Evolutionary conservation across 2,797 vertebrate genomes (phyloP).

Genomic region (Loris lydekkerianus): DNA sequence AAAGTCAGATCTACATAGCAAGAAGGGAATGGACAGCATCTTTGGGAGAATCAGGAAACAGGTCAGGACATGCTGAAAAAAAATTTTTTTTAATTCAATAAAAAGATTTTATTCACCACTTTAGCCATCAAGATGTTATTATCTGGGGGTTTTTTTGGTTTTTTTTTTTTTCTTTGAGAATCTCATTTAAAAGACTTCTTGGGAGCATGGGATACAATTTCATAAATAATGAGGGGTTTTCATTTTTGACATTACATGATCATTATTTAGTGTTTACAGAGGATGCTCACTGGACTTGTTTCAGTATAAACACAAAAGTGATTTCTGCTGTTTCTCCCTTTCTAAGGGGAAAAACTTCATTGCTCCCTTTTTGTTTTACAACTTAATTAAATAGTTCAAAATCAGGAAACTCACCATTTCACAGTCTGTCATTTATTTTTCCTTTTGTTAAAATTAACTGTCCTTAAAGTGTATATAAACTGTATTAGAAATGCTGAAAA

Average conservation of each 20-base stretch:
- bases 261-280: conserved; percentile 76
- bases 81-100: not conserved
- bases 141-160: too few species aligned
- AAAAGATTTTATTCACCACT: too few species aligned
- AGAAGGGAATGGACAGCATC: conserved; percentile 85
- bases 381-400: conserved; percentile 68
- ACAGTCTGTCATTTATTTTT: conserved; percentile 37
- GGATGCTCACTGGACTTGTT: conserved; percentile 55
- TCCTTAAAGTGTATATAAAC: too few species aligned
- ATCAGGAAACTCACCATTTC: conserved; percentile 39
- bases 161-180: conserved; percentile 36
- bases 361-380: conserved; percentile 62
- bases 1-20: conserved; percentile 85
- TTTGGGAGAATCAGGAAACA: conserved; percentile 84
- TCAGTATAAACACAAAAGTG: conserved; percentile 64
- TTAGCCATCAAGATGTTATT: too few species aligned
- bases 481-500: conserved; percentile 48
- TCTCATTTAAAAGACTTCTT: conserved; percentile 65
- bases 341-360: conserved; percentile 19
- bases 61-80: conserved; percentile 77
- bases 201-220: not conserved
- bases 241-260: conserved; percentile 70
- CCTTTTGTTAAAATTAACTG: not conserved
- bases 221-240: conserved; percentile 73
- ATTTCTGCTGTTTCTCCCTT: conserved; percentile 58